Evolutionary conservation across 2,797 vertebrate genomes (phyloP).

Genomic region (Sebastes alutus): DNA sequence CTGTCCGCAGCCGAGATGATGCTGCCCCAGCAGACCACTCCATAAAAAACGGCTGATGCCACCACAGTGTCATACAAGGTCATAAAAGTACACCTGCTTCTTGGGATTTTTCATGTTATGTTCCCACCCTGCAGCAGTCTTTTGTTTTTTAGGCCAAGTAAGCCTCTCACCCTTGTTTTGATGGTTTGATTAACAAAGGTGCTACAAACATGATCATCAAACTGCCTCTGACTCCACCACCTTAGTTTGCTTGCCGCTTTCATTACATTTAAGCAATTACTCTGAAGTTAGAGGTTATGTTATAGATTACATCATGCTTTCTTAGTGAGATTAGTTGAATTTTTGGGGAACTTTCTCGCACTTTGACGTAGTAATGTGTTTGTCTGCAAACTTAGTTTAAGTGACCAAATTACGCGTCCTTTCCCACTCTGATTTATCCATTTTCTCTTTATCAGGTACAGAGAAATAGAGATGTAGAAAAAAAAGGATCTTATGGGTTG

Average conservation of each 20-base stretch:
- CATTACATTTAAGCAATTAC: background rate
- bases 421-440: slow-evolving; percentile 9
- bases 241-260: background rate
- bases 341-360: background rate
- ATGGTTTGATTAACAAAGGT: background rate
- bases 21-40: too few species aligned
- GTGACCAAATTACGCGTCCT: background rate
- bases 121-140: background rate
- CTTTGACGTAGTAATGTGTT: background rate
- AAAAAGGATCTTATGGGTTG: slow-evolving; percentile 67
- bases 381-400: background rate
- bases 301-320: background rate
- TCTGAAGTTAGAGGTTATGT: background rate
- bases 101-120: background rate
- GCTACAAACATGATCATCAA: background rate
- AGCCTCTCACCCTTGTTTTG: background rate
- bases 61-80: too few species aligned
- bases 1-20: too few species aligned
- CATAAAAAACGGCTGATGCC: too few species aligned
- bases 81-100: background rate
- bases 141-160: background rate
- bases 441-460: slow-evolving; percentile 55
- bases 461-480: slow-evolving; percentile 70
- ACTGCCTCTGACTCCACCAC: background rate
- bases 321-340: background rate